Percentiles rank a stretch among this genome's conserved stretches.
Evolutionary conservation across 2,888 invertebrate genomes (phyloP).

Genomic region (Euproctis similis): DNA sequence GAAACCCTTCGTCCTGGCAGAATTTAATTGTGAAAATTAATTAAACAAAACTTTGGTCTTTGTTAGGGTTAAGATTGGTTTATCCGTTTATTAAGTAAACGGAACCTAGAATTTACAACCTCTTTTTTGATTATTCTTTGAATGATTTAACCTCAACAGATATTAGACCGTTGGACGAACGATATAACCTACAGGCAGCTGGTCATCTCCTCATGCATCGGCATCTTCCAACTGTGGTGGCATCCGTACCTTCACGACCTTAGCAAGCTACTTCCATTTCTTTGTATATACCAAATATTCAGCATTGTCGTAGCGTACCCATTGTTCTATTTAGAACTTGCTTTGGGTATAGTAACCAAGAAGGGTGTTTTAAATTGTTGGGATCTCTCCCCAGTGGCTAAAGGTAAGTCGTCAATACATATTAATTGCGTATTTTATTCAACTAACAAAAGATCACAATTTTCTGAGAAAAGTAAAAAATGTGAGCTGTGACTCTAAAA

Average conservation of each 20-base stretch:
- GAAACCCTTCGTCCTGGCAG: too few relatives aligned
- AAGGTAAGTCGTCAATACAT: constrained; percentile 36
- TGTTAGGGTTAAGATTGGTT: too few relatives aligned
- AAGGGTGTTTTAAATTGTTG: constrained; percentile 60
- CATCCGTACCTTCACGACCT: constrained; percentile 58
- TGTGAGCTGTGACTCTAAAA: too few relatives aligned
- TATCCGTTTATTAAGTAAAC: too few relatives aligned
- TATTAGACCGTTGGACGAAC: constrained; percentile 58
- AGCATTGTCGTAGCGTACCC: constrained; percentile 59
- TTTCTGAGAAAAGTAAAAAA: too few relatives aligned
- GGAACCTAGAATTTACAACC: too few relatives aligned
- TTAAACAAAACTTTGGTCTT: too few relatives aligned
- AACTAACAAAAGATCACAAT: too few relatives aligned
- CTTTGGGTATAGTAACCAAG: constrained; percentile 56
- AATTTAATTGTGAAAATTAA: too few relatives aligned
- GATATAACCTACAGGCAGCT: constrained; percentile 62
- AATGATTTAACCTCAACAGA: too few relatives aligned
- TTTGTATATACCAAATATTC: constrained; percentile 58
- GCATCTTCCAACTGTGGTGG: constrained; percentile 62
- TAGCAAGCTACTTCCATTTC: constrained; percentile 46
- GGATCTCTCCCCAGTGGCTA: constrained; percentile 57
- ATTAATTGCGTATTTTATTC: too few relatives aligned
- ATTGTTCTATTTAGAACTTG: constrained; percentile 57
- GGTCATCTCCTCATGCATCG: constrained; percentile 54
- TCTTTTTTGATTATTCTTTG: too few relatives aligned